phyloP scores from a whole-genome alignment of 2,113 vertebrate species.

The Poicephalus meyeri region DNA sequence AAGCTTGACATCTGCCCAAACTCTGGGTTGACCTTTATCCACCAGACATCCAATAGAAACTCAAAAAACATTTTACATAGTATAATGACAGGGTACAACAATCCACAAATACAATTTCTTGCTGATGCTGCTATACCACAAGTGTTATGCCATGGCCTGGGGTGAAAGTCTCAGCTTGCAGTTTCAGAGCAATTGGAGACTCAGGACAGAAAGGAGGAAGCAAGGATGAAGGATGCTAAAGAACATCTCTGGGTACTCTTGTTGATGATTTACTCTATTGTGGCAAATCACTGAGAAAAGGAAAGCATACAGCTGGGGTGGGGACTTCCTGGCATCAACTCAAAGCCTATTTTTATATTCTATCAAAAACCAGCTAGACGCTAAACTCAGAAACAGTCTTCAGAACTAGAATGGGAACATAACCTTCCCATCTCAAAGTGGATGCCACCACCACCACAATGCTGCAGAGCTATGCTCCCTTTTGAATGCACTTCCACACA shows the following conservation, averaged over 20 bases:
- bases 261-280: not conserved
- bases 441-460: too few species aligned
- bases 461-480: not conserved
- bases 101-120: not conserved
- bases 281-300: not conserved
- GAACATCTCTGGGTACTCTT: not conserved
- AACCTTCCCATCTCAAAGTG: not conserved
- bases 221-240: not conserved
- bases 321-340: not conserved
- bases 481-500: not conserved
- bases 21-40: not conserved
- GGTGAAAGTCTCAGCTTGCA: not conserved
- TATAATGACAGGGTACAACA: not conserved
- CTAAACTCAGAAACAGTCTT: not conserved
- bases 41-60: not conserved
- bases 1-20: not conserved
- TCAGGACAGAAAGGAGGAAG: not conserved
- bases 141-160: too few species aligned
- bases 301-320: not conserved
- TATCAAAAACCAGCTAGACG: not conserved
- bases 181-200: not conserved
- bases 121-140: not conserved
- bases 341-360: not conserved
- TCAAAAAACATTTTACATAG: not conserved
- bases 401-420: not conserved